Evolutionary conservation across 2,888 invertebrate species (phyloP).

Genomic region (Clivina fossor): DNA sequence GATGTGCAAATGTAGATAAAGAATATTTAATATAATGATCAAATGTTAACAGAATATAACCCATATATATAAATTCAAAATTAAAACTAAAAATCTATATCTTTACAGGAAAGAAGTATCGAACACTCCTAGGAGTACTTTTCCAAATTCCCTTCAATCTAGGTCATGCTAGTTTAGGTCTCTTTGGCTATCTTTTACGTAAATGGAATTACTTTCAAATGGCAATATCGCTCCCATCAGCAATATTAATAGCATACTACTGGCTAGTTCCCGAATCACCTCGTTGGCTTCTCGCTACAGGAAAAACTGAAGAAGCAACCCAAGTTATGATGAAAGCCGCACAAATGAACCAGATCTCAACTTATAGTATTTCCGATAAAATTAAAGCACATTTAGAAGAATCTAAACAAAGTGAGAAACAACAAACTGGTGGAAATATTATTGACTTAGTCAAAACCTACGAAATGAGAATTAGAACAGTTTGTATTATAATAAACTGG

Average conservation of each 20-base stretch:
- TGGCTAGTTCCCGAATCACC: slow-evolving; percentile 79
- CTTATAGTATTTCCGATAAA: slow-evolving; percentile 43
- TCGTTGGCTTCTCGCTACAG: slow-evolving; percentile 72
- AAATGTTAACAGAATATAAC: too few relatives aligned
- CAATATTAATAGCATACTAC: slow-evolving; percentile 63
- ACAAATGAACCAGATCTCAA: slow-evolving; percentile 51
- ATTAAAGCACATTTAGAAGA: slow-evolving; percentile 24
- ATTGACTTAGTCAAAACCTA: slow-evolving; percentile 70
- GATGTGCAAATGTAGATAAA: too few relatives aligned
- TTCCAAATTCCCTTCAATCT: slow-evolving; percentile 62
- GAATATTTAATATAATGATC: too few relatives aligned
- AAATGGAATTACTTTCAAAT: slow-evolving; percentile 62
- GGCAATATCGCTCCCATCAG: slow-evolving; percentile 59
- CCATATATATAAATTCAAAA: too few relatives aligned
- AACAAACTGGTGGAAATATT: slow-evolving; percentile 48
- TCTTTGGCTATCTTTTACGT: slow-evolving; percentile 57
- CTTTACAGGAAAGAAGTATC: slow-evolving; percentile 31
- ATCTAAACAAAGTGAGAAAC: background rate
- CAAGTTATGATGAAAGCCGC: slow-evolving; percentile 65
- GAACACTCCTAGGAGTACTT: slow-evolving; percentile 59
- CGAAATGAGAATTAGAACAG: slow-evolving; percentile 68
- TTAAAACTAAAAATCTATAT: too few relatives aligned
- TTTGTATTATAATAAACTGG: slow-evolving; percentile 78
- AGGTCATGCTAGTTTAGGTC: slow-evolving; percentile 58
- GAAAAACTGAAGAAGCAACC: slow-evolving; percentile 63